These are phyloP conservation scores for Cochlearius cochlearius DNA, from an alignment of 2,113 vertebrate genomes.

Conservation along the genomic window DNA sequence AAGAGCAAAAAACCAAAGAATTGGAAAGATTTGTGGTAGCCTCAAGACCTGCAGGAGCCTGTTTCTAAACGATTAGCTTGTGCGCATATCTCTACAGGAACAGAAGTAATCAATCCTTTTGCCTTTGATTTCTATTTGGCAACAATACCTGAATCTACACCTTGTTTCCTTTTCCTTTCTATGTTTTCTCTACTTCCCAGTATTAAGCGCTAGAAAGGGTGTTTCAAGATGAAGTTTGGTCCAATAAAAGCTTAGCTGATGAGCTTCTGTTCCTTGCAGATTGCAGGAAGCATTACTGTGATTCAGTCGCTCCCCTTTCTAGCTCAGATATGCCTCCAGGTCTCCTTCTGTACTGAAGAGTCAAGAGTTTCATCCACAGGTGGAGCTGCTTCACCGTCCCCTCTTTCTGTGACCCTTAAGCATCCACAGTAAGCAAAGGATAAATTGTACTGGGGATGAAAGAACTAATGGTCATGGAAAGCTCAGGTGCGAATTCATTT, in stretches of 20 bases:
- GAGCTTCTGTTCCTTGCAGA: not conserved
- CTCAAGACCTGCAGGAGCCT: not conserved
- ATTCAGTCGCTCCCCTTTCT: not conserved
- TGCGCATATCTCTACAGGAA: not conserved
- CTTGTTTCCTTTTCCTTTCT: not conserved
- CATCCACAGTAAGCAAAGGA: not conserved
- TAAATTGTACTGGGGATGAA: not conserved
- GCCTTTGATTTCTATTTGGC: not conserved
- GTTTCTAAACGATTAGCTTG: not conserved
- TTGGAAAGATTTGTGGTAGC: not conserved
- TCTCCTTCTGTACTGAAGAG: not conserved
- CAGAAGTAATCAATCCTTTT: not conserved
- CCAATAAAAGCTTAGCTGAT: not conserved
- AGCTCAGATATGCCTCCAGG: not conserved
- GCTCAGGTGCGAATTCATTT: not conserved
- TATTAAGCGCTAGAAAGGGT: not conserved
- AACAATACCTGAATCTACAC: not conserved
- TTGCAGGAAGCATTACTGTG: accelerated
- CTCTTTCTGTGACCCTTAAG: not conserved
- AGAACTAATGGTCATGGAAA: not conserved
- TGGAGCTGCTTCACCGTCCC: not conserved
- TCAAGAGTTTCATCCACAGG: not conserved
- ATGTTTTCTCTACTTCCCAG: not conserved
- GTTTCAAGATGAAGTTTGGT: not conserved
- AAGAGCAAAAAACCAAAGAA: not conserved